Evolutionary conservation across 2,888 invertebrate species (phyloP).

Genomic region (Xestobium rufovillosum): DNA sequence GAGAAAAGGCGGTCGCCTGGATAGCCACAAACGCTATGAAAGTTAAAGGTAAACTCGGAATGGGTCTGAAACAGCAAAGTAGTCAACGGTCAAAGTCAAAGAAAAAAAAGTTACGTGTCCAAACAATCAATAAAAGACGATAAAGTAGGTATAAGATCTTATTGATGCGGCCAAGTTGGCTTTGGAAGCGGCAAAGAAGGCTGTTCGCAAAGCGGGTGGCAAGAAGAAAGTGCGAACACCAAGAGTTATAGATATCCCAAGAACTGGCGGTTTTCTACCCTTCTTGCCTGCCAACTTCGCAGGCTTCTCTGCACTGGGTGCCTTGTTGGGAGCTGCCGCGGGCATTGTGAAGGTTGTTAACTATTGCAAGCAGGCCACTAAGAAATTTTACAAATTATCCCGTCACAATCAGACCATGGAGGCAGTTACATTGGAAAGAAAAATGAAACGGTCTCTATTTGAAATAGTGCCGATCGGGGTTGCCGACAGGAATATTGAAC

Average conservation of each 20-base stretch:
- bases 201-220: not conserved
- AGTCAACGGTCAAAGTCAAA: no score
- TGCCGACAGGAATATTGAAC: no score
- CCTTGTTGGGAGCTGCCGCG: not conserved
- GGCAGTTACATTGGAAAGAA: no score
- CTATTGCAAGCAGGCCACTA: not conserved
- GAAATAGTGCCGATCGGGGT: no score
- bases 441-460: no score
- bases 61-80: conserved; percentile 1
- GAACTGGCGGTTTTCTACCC: conserved; percentile 1
- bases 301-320: not conserved
- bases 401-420: no score
- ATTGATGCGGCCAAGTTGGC: not conserved
- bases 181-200: not conserved
- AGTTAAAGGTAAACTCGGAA: no score
- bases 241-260: not conserved
- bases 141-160: no score
- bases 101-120: no score
- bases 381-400: no score
- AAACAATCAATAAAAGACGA: no score
- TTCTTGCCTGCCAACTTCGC: not conserved
- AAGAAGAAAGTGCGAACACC: not conserved
- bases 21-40: no score
- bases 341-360: conserved; percentile 3
- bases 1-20: not conserved